phyloP scores from a whole-genome alignment of 2,888 invertebrate species.

The Tetropium fuscum region DNA sequence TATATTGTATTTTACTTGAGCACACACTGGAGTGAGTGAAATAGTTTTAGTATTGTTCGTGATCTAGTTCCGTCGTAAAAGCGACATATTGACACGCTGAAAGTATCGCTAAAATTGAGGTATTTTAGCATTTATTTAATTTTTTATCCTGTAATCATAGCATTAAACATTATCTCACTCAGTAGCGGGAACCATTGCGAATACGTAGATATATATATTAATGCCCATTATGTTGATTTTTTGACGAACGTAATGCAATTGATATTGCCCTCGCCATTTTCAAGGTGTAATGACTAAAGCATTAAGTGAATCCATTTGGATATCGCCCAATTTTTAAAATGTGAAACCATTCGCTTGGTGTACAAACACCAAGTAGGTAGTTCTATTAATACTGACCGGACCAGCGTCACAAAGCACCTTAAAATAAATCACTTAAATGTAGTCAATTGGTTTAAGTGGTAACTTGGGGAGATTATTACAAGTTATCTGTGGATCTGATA shows the following conservation, averaged over 20 bases:
- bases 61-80: no score
- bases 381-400: constrained; percentile 20
- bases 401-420: constrained; percentile 20
- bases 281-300: constrained; percentile 20
- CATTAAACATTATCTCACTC: no score
- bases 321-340: constrained; percentile 19
- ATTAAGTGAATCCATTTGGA: constrained; percentile 26
- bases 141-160: no score
- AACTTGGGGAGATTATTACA: background rate
- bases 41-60: no score
- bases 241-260: constrained; percentile 13
- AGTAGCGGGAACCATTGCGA: no score
- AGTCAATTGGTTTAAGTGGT: constrained; percentile 21
- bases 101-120: no score
- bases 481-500: background rate
- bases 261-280: constrained; percentile 15
- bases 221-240: no score
- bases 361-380: constrained; percentile 22
- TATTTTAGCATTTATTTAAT: no score
- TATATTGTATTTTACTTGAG: no score
- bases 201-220: no score
- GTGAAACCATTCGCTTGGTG: constrained; percentile 21
- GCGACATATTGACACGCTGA: no score
- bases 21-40: no score
- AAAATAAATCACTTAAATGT: constrained; percentile 21